phyloP scores from a whole-genome alignment of 1,140 invertebrate genomes.

The Sipha flava region DNA sequence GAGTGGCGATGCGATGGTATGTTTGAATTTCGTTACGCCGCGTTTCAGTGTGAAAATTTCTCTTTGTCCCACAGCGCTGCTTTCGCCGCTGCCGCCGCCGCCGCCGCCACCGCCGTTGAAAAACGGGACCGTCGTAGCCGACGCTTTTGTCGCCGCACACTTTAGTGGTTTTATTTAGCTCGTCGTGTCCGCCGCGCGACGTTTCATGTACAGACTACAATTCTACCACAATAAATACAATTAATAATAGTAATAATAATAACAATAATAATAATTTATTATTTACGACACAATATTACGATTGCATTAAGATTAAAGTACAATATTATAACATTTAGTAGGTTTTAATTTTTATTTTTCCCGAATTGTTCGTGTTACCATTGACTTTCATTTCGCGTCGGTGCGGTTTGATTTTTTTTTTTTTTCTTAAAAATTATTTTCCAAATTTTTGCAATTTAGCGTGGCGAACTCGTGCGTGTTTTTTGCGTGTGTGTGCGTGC shows the following conservation, averaged over 20 bases:
- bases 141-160: not conserved
- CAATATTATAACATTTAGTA: no score
- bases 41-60: constrained; percentile 31
- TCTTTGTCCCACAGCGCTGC: constrained; percentile 28
- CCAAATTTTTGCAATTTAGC: not conserved
- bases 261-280: no score
- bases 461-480: not conserved
- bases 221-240: no score
- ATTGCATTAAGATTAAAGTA: no score
- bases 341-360: no score
- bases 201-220: not conserved
- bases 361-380: not conserved
- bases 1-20: constrained; percentile 19
- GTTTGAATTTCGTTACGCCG: constrained; percentile 32
- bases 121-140: not conserved
- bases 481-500: not conserved
- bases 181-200: not conserved
- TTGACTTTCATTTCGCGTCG: no score
- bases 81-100: constrained; percentile 12
- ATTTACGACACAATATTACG: no score
- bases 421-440: no score
- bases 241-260: no score
- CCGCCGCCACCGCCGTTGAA: not conserved
- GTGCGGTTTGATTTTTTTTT: not conserved
- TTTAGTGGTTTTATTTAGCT: not conserved